Evolutionary conservation across 2,797 vertebrate genomes (phyloP), one percentile per base, ranked within the genome.

Genomic region (Gallinago solitaria): DNA sequence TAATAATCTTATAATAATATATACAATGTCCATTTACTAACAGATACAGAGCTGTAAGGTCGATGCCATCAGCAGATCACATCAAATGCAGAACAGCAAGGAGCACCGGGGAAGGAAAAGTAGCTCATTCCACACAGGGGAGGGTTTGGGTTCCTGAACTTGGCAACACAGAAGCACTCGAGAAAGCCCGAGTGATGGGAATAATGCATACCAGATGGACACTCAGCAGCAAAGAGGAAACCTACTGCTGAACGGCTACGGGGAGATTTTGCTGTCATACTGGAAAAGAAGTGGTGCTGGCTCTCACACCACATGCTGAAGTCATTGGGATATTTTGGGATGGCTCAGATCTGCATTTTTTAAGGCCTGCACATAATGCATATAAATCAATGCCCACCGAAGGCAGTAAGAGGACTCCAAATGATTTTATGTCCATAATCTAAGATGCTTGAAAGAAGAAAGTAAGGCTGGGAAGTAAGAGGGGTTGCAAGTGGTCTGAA

Each of bases 121-220:
- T 16, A 70, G 60, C 77, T 90, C 59, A 18, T 57, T 59, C 61
- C 45, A 45, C 73, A 68, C 30, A 71, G 24, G 23, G 64, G 28
- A 74, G 87, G 48, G 48, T 68, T 37, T 68, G 76, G 5, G 6
- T 75, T 67, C 25, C 85, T 71, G 80, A 73, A 45, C 80, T 45
- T 91, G 93, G 89, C 87, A 95, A 47, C 27, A 47, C 53, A 35
- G 5, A 30, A 85, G 81, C 73, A 76, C 73, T 87, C 24, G 47
- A 94, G 87, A 81, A 86, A 93, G 77, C 67, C 81, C 89, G 59
- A 95, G 87, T 27, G 87, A 41, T 50, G 80, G 85, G 70, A 93
- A 91, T 76, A 95, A 97, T 81, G 89, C 11, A 2, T 43, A 86
- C 80, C 96, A 96, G 95, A 96, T 94, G 96, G 95, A 93, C 80